Evolutionary conservation across 2,888 invertebrate species (phyloP).

Genomic region (Meteorus cinctellus): DNA sequence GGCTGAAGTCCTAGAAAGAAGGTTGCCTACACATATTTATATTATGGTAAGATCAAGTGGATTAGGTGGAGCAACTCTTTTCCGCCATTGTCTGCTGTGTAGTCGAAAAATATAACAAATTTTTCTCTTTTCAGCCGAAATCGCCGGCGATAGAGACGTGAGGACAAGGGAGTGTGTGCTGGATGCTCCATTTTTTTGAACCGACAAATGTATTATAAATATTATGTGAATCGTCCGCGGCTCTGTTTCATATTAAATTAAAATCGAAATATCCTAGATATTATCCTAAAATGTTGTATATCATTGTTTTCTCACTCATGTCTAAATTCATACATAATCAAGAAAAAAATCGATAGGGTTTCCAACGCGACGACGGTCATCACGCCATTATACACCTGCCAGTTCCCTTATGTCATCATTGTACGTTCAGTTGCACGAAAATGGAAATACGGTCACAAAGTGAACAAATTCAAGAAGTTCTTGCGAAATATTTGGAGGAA

Average conservation of each 20-base stretch:
- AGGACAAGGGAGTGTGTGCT: slow-evolving; percentile 20
- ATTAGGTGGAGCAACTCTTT: neutral
- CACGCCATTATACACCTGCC: neutral
- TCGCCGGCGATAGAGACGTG: slow-evolving; percentile 58
- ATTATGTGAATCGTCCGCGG: neutral
- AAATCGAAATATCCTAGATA: neutral
- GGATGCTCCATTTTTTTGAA: slow-evolving; percentile 45
- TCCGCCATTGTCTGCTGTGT: neutral
- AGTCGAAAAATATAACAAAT: slow-evolving; percentile 16
- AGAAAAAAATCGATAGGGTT: slow-evolving; percentile 42
- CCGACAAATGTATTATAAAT: slow-evolving; percentile 21
- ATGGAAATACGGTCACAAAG: slow-evolving; percentile 42
- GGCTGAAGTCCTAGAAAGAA: slow-evolving; percentile 76
- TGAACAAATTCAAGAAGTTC: slow-evolving; percentile 40
- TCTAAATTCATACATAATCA: slow-evolving; percentile 20
- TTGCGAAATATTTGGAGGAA: slow-evolving; percentile 49
- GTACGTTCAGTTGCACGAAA: slow-evolving; percentile 17
- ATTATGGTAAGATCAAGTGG: slow-evolving; percentile 76
- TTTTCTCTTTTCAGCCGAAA: slow-evolving; percentile 63
- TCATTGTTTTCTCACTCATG: slow-evolving; percentile 18
- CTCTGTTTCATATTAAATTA: slow-evolving; percentile 16
- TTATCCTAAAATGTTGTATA: neutral
- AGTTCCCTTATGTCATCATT: neutral
- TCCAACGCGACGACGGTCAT: slow-evolving; percentile 24
- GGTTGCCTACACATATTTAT: slow-evolving; percentile 79